Evolutionary conservation across 1,140 invertebrate species (phyloP).

Genomic region (Meteorus sp.): DNA sequence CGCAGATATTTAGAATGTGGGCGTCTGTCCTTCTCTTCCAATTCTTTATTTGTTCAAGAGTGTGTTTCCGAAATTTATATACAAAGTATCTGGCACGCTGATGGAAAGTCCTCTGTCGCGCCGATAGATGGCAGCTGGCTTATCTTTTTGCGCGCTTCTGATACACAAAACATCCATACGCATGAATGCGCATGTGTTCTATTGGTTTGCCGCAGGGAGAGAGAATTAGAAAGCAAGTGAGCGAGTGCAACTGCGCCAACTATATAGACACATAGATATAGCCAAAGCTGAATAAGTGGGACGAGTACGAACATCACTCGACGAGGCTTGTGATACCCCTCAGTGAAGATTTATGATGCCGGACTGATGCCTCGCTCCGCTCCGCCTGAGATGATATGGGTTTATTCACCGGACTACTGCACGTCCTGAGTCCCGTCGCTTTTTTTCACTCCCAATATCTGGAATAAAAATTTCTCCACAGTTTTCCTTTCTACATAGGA

Average conservation of each 20-base stretch:
- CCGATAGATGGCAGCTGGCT: constrained; percentile 58
- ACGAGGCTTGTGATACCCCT: constrained; percentile 9
- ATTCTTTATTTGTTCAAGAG: constrained; percentile 6
- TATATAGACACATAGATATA: too few relatives aligned
- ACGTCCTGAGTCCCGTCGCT: neutral
- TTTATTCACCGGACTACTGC: constrained; percentile 12
- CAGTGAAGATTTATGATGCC: constrained; percentile 13
- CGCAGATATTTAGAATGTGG: too few relatives aligned
- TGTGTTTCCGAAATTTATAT: neutral
- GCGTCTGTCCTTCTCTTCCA: neutral
- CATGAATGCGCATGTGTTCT: neutral
- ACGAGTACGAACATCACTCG: constrained; percentile 4
- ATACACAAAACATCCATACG: neutral
- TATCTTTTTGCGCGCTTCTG: constrained; percentile 45
- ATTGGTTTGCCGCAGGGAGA: neutral
- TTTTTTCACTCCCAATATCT: neutral
- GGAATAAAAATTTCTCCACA: too few relatives aligned
- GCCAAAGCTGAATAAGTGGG: too few relatives aligned
- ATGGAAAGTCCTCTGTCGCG: constrained; percentile 40
- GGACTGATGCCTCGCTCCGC: neutral
- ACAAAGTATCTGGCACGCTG: constrained; percentile 13
- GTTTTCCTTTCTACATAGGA: too few relatives aligned
- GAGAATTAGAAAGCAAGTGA: neutral
- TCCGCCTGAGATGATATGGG: constrained; percentile 5
- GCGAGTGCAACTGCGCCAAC: too few relatives aligned